Evolutionary conservation across 2,888 invertebrate species (phyloP).

Genomic region (Phragmatobia fuliginosa): DNA sequence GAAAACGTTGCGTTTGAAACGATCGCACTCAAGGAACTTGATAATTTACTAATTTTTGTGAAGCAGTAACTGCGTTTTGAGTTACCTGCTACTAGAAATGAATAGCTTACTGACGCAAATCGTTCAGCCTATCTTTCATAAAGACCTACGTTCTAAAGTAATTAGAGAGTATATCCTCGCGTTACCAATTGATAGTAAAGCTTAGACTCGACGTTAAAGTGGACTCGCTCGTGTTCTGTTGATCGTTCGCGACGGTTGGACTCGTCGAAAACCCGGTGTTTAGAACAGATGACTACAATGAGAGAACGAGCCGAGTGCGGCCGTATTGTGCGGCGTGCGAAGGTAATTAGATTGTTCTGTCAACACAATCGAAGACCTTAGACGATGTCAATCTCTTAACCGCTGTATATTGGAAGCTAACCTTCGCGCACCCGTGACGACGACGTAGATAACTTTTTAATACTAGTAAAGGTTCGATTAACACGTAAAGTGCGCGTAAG

Average conservation of each 20-base stretch:
- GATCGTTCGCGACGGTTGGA: background rate
- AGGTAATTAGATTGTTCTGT: slow-evolving; percentile 34
- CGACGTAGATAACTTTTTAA: background rate
- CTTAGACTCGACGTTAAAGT: background rate
- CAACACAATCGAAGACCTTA: slow-evolving; percentile 31
- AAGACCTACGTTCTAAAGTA: background rate
- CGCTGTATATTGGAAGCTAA: slow-evolving; percentile 6
- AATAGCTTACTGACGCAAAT: background rate
- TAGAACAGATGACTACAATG: slow-evolving; percentile 4
- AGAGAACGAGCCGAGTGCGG: background rate
- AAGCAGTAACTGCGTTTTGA: slow-evolving; percentile 1
- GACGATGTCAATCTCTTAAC: slow-evolving; percentile 20
- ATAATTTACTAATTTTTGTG: slow-evolving; percentile 3
- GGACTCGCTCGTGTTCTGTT: background rate
- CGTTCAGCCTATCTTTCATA: background rate
- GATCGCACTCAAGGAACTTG: background rate
- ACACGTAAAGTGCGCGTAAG: background rate
- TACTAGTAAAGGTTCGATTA: slow-evolving; percentile 1
- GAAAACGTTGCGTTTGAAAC: background rate
- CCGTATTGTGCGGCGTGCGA: slow-evolving; percentile 16
- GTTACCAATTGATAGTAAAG: background rate
- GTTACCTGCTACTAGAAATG: background rate
- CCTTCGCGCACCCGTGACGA: slow-evolving; percentile 22
- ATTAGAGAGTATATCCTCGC: background rate
- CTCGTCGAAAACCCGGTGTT: background rate